Evolutionary conservation across 2,888 invertebrate species (phyloP).

Genomic region (Platycheirus rosarum): DNA sequence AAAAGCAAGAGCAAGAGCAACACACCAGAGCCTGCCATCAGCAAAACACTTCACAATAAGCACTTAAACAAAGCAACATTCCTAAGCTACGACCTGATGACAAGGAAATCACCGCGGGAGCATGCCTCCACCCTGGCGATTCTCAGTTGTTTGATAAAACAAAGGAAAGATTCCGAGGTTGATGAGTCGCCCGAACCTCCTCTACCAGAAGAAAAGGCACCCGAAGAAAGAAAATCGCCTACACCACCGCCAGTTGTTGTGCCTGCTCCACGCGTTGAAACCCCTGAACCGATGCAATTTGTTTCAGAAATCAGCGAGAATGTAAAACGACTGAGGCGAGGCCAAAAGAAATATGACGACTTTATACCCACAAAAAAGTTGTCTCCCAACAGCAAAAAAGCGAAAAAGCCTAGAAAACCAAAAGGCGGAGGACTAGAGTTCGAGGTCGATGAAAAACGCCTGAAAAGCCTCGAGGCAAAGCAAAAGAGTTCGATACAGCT

Average conservation of each 20-base stretch:
- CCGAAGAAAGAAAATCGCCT: conserved; percentile 32
- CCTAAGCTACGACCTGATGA: conserved; percentile 81
- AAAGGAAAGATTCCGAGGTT: conserved; percentile 80
- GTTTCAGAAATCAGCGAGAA: conserved; percentile 82
- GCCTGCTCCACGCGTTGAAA: conserved; percentile 70
- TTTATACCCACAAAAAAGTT: conserved; percentile 69
- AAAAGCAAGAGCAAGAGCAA: conserved; percentile 79
- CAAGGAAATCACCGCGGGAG: conserved; percentile 93
- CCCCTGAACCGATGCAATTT: conserved; percentile 77
- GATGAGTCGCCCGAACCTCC: conserved; percentile 76
- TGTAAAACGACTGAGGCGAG: conserved; percentile 81
- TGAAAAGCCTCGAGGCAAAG: conserved; percentile 77
- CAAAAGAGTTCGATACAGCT: conserved; percentile 78
- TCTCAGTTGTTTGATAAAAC: conserved; percentile 86
- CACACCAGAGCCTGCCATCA: conserved; percentile 76
- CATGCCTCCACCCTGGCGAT: conserved; percentile 94
- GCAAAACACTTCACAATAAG: conserved; percentile 76
- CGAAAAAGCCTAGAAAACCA: conserved; percentile 44
- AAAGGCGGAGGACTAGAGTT: conserved; percentile 79
- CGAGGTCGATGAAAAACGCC: conserved; percentile 77
- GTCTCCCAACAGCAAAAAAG: conserved; percentile 23
- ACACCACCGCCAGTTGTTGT: conserved; percentile 43
- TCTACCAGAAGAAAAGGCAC: conserved; percentile 60
- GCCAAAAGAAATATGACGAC: conserved; percentile 80
- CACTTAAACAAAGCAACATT: conserved; percentile 78